Conservation (phyloP, 2,888 invertebrate genomes). For the Eristalis pertinax region DNA sequence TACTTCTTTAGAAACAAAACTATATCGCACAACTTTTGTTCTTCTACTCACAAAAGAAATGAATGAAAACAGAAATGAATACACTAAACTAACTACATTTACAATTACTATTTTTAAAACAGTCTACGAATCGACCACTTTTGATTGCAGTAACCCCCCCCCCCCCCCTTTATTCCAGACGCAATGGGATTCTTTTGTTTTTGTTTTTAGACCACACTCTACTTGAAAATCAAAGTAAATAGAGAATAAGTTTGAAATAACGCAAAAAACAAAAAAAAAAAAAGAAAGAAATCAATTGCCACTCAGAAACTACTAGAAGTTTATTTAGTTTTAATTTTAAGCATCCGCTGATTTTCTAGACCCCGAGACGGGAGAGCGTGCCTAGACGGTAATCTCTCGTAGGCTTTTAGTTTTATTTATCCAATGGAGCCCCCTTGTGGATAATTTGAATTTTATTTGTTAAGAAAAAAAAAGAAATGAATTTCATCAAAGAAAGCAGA, state of each 20-base stretch:
- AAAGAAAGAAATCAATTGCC: constrained; percentile 18
- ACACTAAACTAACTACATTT: neutral
- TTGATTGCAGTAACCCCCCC: neutral
- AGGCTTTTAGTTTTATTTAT: neutral
- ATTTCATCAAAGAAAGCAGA: neutral
- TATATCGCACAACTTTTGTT: constrained; percentile 30
- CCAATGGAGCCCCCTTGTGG: neutral
- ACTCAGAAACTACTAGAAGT: constrained; percentile 36
- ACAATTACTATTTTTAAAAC: neutral
- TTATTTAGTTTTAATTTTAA: constrained; percentile 10
- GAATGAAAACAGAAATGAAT: neutral
- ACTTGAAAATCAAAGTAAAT: neutral
- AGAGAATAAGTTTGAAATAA: constrained; percentile 8
- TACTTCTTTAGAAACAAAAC: neutral
- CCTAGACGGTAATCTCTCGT: neutral
- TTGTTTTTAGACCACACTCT: constrained; percentile 3
- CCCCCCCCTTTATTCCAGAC: neutral
- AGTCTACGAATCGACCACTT: neutral
- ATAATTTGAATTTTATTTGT: constrained; percentile 1
- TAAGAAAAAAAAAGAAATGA: neutral
- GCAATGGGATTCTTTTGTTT: constrained; percentile 21
- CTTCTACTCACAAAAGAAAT: neutral
- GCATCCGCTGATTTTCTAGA: neutral
- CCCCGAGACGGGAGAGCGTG: neutral
- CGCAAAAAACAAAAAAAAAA: neutral